phyloP scores from a whole-genome alignment of 1,140 invertebrate species.

The Ectropis grisescens region DNA sequence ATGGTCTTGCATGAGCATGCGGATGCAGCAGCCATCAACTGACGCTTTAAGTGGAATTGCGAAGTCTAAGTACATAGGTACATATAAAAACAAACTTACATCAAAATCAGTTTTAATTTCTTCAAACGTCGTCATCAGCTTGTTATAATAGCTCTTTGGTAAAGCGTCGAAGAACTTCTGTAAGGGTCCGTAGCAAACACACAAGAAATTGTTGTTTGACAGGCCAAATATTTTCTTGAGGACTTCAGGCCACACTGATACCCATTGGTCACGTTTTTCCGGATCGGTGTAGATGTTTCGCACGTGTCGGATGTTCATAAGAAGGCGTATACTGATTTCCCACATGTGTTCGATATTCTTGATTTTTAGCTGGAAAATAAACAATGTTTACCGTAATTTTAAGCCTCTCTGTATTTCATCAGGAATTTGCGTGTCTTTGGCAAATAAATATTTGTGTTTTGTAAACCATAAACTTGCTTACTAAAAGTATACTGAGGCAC shows the following conservation, averaged over 20 bases:
- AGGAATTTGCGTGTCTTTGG: too few species aligned
- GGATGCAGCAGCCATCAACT: too few species aligned
- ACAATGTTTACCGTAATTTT: conserved; percentile 5
- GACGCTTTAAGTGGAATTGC: too few species aligned
- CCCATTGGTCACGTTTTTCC: conserved; percentile 69
- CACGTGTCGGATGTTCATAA: conserved; percentile 72
- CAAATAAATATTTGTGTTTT: too few species aligned
- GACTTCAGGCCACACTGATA: conserved; percentile 70
- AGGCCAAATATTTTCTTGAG: conserved; percentile 69
- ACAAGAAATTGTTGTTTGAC: conserved; percentile 71
- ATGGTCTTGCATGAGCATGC: too few species aligned
- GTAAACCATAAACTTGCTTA: too few species aligned
- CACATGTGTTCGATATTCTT: conserved; percentile 73
- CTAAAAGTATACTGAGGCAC: too few species aligned
- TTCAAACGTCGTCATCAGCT: conserved; percentile 64
- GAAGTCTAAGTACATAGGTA: too few species aligned
- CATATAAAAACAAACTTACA: conserved; percentile 47
- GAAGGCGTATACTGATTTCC: conserved; percentile 70
- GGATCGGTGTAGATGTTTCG: conserved; percentile 73
- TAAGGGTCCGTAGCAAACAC: conserved; percentile 69
- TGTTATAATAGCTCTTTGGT: conserved; percentile 62
- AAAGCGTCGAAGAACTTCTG: conserved; percentile 67
- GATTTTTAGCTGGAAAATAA: conserved; percentile 71
- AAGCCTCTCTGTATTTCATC: too few species aligned
- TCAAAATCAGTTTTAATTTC: conserved; percentile 72